Conservation (phyloP, 2,797 vertebrate genomes). For the Diglossa cyanea region DNA sequence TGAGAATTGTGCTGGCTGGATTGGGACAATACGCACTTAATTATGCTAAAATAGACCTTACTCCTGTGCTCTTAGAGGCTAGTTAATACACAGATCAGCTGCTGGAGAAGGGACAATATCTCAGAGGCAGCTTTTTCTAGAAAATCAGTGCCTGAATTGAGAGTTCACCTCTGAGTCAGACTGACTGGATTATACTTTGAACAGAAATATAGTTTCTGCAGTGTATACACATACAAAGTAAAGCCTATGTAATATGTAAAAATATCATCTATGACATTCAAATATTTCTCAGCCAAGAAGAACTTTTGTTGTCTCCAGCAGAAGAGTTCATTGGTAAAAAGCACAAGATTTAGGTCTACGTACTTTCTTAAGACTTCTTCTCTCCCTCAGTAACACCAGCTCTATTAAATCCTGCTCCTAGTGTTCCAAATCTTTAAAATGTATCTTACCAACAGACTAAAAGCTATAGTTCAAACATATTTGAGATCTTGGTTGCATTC, state of each 20-base stretch:
- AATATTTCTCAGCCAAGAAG: neutral
- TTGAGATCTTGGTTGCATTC: neutral
- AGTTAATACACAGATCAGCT: neutral
- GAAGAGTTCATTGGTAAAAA: neutral
- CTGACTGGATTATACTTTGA: neutral
- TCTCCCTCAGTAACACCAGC: neutral
- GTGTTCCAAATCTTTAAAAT: neutral
- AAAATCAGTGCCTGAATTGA: neutral
- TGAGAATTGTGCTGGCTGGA: neutral
- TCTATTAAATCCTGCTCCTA: neutral
- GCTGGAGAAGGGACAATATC: neutral
- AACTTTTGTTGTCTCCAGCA: neutral
- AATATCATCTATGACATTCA: neutral
- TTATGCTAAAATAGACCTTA: neutral
- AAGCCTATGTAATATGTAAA: neutral
- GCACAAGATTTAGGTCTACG: fast-evolving
- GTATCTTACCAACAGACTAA: neutral
- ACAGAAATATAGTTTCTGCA: neutral
- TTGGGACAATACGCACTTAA: neutral
- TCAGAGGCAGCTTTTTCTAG: neutral
- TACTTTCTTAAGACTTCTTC: neutral
- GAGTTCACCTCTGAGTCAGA: neutral
- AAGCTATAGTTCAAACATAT: neutral
- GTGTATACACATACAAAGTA: neutral
- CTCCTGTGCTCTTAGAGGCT: neutral